These are phyloP conservation scores for Misgurnus mizolepis DNA, from an alignment of 2,113 vertebrate species.

Conservation along the genomic window DNA sequence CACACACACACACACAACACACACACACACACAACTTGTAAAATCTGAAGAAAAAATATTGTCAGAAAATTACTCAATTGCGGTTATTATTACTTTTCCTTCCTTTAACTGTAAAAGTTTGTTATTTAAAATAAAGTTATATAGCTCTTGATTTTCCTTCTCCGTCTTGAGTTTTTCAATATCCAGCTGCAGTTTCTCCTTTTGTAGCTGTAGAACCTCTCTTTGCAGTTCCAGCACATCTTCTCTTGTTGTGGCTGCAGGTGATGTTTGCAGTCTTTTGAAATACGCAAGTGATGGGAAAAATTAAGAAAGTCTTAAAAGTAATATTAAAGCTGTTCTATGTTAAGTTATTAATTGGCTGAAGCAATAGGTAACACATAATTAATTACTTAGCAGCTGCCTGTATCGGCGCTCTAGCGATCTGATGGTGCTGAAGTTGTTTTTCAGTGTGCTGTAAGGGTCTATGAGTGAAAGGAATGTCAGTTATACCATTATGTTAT, in stretches of 20 bases:
- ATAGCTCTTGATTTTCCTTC: not conserved
- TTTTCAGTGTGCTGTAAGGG: no score
- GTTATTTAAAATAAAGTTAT: not conserved
- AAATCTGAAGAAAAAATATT: no score
- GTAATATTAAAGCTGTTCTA: no score
- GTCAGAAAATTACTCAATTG: not conserved
- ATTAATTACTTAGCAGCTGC: not conserved
- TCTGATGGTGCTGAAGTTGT: not conserved
- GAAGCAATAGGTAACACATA: not conserved
- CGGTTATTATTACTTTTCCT: not conserved
- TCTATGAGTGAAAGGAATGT: no score
- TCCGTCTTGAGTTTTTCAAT: not conserved
- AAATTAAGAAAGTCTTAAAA: no score
- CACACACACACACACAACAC: no score
- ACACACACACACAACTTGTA: no score
- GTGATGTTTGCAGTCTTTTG: not conserved
- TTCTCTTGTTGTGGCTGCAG: not conserved
- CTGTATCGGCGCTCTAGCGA: not conserved
- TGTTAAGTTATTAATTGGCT: not conserved
- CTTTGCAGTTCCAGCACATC: not conserved
- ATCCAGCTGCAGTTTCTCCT: not conserved
- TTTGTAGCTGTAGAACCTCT: not conserved
- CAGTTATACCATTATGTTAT: no score
- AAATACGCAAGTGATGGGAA: not conserved
- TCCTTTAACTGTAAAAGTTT: not conserved